A percentile compares a stretch with the other conserved stretches of the same genome.
Conservation (phyloP, 2,113 vertebrate species). For the Gavia stellata region DNA sequence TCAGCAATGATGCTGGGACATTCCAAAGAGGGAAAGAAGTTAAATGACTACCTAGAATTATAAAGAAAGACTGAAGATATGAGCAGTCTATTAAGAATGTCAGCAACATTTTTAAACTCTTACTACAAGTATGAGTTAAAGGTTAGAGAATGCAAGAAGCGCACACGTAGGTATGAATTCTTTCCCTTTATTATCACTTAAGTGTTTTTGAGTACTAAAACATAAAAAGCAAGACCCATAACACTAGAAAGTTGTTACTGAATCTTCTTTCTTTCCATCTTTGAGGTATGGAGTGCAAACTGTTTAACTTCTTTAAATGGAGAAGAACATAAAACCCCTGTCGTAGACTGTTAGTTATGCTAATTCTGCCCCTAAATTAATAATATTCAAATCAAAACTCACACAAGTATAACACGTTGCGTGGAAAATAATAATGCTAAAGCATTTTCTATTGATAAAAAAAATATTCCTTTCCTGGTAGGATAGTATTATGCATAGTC, state of each 20-base stretch:
- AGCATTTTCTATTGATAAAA: background rate
- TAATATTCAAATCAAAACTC: background rate
- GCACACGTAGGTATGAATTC: background rate
- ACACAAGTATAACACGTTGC: rapidly evolving
- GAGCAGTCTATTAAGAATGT: background rate
- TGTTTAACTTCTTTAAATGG: background rate
- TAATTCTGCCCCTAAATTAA: background rate
- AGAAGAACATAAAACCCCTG: background rate
- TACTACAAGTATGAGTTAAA: background rate
- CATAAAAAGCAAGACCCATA: background rate
- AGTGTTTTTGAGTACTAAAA: background rate
- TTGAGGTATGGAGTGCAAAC: background rate
- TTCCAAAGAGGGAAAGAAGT: background rate
- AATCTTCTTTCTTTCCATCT: background rate
- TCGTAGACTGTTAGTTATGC: rapidly evolving
- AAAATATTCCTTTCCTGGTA: rapidly evolving
- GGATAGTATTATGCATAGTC: rapidly evolving
- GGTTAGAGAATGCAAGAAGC: background rate
- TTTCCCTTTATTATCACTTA: background rate
- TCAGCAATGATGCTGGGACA: background rate
- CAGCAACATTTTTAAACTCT: background rate
- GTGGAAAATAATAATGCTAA: rapidly evolving
- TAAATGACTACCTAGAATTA: background rate
- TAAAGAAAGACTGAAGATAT: background rate
- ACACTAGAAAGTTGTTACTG: rapidly evolving